Base-by-base conservation (phyloP, 2,113 vertebrate species). In the Columbina picui region DNA sequence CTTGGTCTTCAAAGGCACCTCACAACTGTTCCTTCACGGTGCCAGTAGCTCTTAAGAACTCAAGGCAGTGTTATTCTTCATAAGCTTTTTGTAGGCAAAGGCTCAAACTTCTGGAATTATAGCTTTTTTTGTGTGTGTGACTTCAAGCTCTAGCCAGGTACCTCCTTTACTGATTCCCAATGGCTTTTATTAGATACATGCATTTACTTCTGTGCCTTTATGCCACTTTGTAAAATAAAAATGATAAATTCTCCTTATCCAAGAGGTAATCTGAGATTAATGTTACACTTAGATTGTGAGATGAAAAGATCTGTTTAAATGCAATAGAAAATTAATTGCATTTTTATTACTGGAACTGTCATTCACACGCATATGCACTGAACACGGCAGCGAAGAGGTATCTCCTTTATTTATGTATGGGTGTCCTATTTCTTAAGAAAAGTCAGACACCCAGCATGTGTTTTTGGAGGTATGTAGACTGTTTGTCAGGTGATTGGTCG, bases 361-460 rank as follows among this genome's bases (percentile, higher is more conserved):
- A 14, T 47, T 70, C 8, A 4, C 14, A 17, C 77, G 71, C n/a
- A 6, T 23, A 23, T 30, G 25, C 27, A 23, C 30, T 65, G 57
- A 89, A 38, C 27, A 7, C 23, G 38, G n/a, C 68, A 60, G 59
- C 38, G 12, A 27, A 50, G 22, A 47, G 32, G 6, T 32, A 26
- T 63, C n/a, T 84, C 39, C 49, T 16, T 50, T 90, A 45, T 92
- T 91, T 78, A 26, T 84, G 16, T 19, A 23, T 26, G 32, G 18
- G 13, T 81, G 70, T 91, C 92, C n/a, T 55, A 68, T 88, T 92
- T 94, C 93, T 69, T 87, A 89, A 84, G 30, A 67, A 49, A 89
- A 68, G 65, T 56, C 83, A 91, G 84, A 56, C 30, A 67, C 45
- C 49, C 49, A 53, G 15, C 32, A 26, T 39, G 60, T 2, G 0